These are phyloP conservation scores for Monopterus albus DNA, from an alignment of 2,113 vertebrate species.

Conservation along the genomic window DNA sequence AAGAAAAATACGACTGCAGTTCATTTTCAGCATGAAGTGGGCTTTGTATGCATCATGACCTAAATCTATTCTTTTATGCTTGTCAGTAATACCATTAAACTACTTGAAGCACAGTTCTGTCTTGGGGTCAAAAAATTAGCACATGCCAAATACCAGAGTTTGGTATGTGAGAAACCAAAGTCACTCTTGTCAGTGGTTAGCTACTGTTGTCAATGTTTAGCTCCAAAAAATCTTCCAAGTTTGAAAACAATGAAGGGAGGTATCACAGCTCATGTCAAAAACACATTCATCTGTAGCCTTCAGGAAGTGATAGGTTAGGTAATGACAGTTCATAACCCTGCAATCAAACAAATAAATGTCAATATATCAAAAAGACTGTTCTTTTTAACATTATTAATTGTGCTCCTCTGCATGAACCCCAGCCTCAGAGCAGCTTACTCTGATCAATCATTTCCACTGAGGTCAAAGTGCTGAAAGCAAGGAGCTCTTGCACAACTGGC, in stretches of 20 bases:
- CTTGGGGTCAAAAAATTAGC: neutral
- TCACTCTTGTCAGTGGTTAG: too few relatives aligned
- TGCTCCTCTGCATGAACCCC: neutral
- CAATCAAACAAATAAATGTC: neutral
- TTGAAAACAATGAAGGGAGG: neutral
- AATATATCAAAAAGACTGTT: neutral
- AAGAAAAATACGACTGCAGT: too few relatives aligned
- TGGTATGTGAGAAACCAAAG: too few relatives aligned
- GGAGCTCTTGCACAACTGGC: slow-evolving; percentile 49
- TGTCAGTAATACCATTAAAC: too few relatives aligned
- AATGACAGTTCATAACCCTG: neutral
- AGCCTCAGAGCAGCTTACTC: neutral
- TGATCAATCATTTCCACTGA: slow-evolving; percentile 12
- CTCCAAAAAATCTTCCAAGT: too few relatives aligned
- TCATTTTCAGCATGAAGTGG: too few relatives aligned
- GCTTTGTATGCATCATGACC: too few relatives aligned
- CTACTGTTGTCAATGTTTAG: too few relatives aligned
- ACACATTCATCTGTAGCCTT: too few relatives aligned
- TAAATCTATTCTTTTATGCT: too few relatives aligned
- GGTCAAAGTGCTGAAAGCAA: slow-evolving; percentile 57
- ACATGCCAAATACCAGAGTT: neutral
- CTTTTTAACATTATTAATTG: neutral
- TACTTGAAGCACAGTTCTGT: neutral
- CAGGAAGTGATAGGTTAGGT: neutral
- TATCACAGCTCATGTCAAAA: neutral